phyloP scores from a whole-genome alignment of 64 coral and sea anemone genomes.

The Acropora yongei region DNA sequence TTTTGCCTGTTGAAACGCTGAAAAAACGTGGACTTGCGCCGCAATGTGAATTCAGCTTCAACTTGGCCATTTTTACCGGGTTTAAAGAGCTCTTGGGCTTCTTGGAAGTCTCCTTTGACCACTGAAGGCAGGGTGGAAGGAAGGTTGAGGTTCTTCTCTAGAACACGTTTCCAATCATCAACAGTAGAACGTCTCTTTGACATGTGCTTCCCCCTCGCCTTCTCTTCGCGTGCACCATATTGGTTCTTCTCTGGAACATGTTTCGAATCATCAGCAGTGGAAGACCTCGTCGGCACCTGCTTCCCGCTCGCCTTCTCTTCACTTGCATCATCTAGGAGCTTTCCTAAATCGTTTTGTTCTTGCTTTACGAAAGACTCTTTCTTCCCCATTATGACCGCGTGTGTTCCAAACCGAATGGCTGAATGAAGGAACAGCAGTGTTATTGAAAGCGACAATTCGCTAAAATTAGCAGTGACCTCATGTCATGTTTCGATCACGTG shows the following conservation, averaged over 20 bases:
- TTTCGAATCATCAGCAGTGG: neutral
- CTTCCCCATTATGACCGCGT: neutral
- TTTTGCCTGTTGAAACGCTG: neutral
- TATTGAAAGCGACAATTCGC: neutral
- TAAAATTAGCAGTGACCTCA: neutral
- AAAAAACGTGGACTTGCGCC: neutral
- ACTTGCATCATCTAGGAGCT: neutral
- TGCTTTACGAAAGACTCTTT: neutral
- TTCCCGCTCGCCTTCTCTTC: neutral
- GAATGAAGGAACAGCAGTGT: neutral
- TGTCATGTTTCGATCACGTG: too few species aligned
- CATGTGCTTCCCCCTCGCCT: neutral
- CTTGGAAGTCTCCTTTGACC: neutral
- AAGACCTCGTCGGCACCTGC: neutral
- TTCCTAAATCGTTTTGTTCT: neutral
- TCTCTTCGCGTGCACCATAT: too few species aligned
- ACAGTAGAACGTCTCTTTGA: neutral
- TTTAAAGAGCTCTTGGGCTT: neutral
- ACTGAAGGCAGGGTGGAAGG: neutral
- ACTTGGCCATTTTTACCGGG: neutral
- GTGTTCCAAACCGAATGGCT: neutral
- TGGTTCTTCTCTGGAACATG: neutral
- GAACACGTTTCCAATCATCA: neutral
- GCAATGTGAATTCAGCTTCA: neutral
- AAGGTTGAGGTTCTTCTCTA: neutral